Conservation (phyloP, 1,140 invertebrate species). For the Colletes latitarsis region DNA sequence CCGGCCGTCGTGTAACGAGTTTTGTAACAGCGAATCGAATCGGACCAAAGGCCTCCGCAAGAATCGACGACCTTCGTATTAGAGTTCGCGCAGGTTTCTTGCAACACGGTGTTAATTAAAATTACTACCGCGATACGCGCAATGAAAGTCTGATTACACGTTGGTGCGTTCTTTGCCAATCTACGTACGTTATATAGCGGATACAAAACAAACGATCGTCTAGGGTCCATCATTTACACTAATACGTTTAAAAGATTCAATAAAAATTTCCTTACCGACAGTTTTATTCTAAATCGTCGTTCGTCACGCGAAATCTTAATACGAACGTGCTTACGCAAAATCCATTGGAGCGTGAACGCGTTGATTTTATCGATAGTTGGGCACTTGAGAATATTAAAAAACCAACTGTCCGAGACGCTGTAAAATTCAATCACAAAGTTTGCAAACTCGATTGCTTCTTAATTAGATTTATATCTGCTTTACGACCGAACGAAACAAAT, state of each 20-base stretch:
- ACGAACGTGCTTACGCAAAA: too few species aligned
- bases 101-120: conserved; percentile 58
- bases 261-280: too few species aligned
- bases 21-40: conserved; percentile 73
- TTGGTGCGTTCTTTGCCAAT: conserved; percentile 2
- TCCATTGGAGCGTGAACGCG: too few species aligned
- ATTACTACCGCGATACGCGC: conserved; percentile 12
- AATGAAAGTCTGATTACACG: not conserved
- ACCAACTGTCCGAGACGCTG: too few species aligned
- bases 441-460: not conserved
- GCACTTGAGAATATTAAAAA: too few species aligned
- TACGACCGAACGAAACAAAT: not conserved
- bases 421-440: too few species aligned
- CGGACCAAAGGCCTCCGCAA: conserved; percentile 53
- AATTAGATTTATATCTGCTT: not conserved
- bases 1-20: conserved; percentile 69
- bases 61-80: conserved; percentile 66
- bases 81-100: conserved; percentile 37
- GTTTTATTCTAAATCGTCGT: too few species aligned
- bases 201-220: not conserved
- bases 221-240: too few species aligned
- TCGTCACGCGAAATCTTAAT: too few species aligned
- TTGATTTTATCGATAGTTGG: too few species aligned
- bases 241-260: too few species aligned
- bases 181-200: too few species aligned